Percentiles rank a stretch among this genome's conserved stretches.
These are phyloP conservation scores for Phrynocephalus vlangalii DNA, from an alignment of 2,797 vertebrate genomes.

Conservation along the genomic window DNA sequence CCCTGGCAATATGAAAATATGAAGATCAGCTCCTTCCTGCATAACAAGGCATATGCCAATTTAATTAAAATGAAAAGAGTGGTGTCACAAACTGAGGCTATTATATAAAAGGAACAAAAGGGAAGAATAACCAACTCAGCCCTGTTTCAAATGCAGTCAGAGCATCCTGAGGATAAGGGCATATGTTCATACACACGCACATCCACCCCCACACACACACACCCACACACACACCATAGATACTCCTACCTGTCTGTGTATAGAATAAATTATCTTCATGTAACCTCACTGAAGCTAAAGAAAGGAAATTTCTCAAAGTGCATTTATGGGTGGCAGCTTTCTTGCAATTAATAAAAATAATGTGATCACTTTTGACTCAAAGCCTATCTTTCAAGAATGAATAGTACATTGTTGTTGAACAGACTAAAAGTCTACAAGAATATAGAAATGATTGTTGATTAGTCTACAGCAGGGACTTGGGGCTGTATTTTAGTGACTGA, in stretches of 20 bases:
- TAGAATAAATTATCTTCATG: not conserved
- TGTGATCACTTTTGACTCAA: not conserved
- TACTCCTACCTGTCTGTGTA: not conserved
- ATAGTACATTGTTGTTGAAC: conserved; percentile 8
- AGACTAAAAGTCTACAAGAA: not conserved
- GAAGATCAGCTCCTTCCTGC: not conserved
- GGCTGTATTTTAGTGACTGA: not conserved
- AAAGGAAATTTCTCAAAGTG: not conserved
- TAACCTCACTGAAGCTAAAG: not conserved
- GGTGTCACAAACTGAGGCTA: not conserved
- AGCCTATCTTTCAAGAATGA: not conserved
- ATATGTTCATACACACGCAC: not conserved
- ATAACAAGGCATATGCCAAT: not conserved
- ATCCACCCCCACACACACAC: no score
- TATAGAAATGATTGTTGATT: not conserved
- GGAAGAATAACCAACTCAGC: not conserved
- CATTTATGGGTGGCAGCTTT: not conserved
- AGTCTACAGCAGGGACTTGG: not conserved
- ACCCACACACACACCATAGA: no score
- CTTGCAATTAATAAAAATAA: not conserved
- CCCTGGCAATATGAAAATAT: not conserved
- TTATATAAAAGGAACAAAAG: not conserved
- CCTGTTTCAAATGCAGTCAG: not conserved
- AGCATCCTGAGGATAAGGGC: not conserved
- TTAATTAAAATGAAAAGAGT: not conserved